Evolutionary conservation across 2,113 vertebrate species (phyloP), one percentile per base, ranked within the genome.

Genomic region (Phaethon lepturus): DNA sequence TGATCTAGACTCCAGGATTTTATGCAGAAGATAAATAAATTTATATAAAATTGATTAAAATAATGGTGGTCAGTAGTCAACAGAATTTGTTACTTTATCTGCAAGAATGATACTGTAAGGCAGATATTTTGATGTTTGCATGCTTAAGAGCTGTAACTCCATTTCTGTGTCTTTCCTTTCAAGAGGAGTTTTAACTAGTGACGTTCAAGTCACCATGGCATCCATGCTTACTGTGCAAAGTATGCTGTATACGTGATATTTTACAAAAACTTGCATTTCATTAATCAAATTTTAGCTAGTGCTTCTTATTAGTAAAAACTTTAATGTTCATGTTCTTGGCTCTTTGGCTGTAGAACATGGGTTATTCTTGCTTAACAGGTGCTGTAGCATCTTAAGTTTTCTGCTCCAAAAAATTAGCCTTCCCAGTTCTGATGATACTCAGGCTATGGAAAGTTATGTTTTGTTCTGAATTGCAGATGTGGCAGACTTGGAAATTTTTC

Each of bases 171-270:
- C 38, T 38, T 38, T 80, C 8, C 25, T 15, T 69, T 85, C 29
- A 77, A 28, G 22, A 60, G 7, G 13, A 49, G 6, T 24, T 2
- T 76, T 60, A 60, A 56, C 18, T 38, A 31, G 18, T 50, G 1
- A 0, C 1, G 0, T 68, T 59, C 11, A 14, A 11, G 16, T 90
- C 25, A 35, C 10, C n/a, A 40, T 17, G 55, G 44, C 25, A 28
- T 3, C 2, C 11, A 3, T 69, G 18, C 23, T 83, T 84, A 38
- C 38, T 38, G 38, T 56, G 13, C 60, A 26, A 40, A 64, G 25
- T 47, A 38, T 1, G 2, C 35, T 87, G 13, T 59, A 52, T 68
- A 12, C 3, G 3, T 42, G 9, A 5, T 69, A 52, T 9, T 73
- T 68, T 69, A 56, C 23, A 47, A 31, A 76, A 77, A 17, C 25